Evolutionary conservation across 2,888 invertebrate genomes (phyloP).

Genomic region (Harpalus rufipes): DNA sequence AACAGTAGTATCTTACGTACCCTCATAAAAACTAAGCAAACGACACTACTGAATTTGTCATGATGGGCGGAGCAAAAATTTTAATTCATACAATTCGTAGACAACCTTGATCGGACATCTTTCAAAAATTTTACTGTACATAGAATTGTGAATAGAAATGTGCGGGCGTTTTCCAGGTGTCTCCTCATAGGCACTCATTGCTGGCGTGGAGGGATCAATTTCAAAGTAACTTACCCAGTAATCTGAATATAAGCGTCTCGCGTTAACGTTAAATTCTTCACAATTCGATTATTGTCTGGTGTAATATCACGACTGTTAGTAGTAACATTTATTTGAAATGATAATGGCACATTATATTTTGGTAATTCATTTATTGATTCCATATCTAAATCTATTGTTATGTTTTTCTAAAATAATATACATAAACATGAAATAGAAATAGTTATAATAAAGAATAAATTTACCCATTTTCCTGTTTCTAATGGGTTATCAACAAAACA

Average conservation of each 20-base stretch:
- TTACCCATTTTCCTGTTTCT: conserved; percentile 11
- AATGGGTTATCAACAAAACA: conserved; percentile 57
- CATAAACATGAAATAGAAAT: not conserved
- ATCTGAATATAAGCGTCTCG: conserved; percentile 51
- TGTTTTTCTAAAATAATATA: conserved; percentile 26
- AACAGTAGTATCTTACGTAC: too few relatives aligned
- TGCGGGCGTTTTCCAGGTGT: too few relatives aligned
- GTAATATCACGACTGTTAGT: conserved; percentile 40
- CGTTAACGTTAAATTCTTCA: conserved; percentile 16
- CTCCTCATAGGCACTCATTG: too few relatives aligned
- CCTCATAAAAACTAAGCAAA: too few relatives aligned
- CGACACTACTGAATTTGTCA: too few relatives aligned
- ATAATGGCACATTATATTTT: not conserved
- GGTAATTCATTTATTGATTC: conserved; percentile 9
- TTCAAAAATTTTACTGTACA: too few relatives aligned
- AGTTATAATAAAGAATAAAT: not conserved
- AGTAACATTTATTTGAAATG: conserved; percentile 26
- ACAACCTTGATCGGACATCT: too few relatives aligned
- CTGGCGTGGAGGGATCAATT: too few relatives aligned
- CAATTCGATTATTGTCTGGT: conserved; percentile 36
- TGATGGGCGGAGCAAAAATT: too few relatives aligned
- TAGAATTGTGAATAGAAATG: too few relatives aligned
- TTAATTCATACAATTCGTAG: too few relatives aligned
- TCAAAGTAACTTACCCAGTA: conserved; percentile 54
- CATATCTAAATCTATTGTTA: conserved; percentile 52